Base-by-base conservation (phyloP, 2,113 vertebrate species). In the Menura novaehollandiae region DNA sequence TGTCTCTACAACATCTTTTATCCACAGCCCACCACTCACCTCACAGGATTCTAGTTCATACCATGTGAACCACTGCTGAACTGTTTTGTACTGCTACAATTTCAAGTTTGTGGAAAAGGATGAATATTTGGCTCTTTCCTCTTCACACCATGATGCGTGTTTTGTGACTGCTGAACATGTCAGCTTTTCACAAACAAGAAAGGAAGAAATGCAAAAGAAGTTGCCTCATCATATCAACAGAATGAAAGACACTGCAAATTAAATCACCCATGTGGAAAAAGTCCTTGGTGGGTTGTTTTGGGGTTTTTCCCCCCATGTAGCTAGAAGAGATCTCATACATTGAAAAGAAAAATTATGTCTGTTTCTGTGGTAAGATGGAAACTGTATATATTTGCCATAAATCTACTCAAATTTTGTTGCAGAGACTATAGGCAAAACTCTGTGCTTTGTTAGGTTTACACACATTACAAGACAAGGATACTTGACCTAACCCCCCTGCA, bases 211-310 rank as follows among this genome's bases (percentile, higher is more conserved):
- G 43, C 52, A 68, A 46, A 13, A 94, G 27, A 81, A 85, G 30
- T 46, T 75, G 73, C 56, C 49, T 82, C 64, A 75, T 78, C 56
- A 35, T 11, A 35, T 43, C 63, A 93, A 37, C 39, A 75, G 73
- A 91, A 89, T 10, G 30, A 85, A 91, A 69, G 72, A 80, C 12
- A 27, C 7, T 23, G 63, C 28, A 89, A 66, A 84, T 62, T 32
- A 91, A 92, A 94, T 68, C 59, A 76, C 27, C 46, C 49, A 81
- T 32, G 63, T 73, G 76, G 35, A 91, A 84, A 37, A 59, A 85
- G 16, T 80, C 24, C 53, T 93, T 68, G 13, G 66, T 78, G 71
- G 33, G 30, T 66, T 71, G 33, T 35, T 71, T 43, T 23, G 15
- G 8, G 11, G 1, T 5, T 79, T 79, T 37, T 10, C 4, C 19